These are phyloP conservation scores for Gambusia holbrooki DNA, from an alignment of 2,113 vertebrate genomes.

Conservation along the genomic window DNA sequence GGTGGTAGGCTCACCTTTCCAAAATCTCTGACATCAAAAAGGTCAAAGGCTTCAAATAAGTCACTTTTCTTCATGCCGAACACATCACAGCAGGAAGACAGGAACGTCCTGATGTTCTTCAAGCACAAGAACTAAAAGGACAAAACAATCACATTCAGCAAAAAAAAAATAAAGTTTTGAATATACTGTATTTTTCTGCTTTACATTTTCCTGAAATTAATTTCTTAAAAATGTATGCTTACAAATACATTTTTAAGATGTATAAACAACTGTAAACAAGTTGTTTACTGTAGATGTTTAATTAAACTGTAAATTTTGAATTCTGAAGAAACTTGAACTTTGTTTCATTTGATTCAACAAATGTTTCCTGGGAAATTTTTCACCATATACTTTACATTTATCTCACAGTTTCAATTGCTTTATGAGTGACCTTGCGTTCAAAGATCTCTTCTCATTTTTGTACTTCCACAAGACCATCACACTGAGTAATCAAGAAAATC, in stretches of 20 bases:
- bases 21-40: slow-evolving; percentile 96
- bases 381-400: no score
- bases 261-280: neutral
- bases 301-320: neutral
- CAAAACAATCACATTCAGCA: neutral
- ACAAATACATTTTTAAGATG: neutral
- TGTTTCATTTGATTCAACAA: neutral
- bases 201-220: neutral
- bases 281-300: neutral
- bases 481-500: neutral
- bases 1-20: slow-evolving; percentile 85
- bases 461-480: neutral
- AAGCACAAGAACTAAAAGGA: slow-evolving; percentile 89
- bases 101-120: slow-evolving; percentile 96
- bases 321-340: neutral
- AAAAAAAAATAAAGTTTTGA: neutral
- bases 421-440: neutral
- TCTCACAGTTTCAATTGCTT: neutral
- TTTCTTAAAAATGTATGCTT: neutral
- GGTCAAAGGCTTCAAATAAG: slow-evolving; percentile 94
- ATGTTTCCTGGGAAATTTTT: neutral
- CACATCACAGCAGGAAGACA: slow-evolving; percentile 86
- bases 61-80: slow-evolving; percentile 95
- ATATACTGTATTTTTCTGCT: neutral
- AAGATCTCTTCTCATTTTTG: neutral